A percentile compares a stretch with the other conserved stretches of the same genome.
These are phyloP conservation scores for Montipora capricornis DNA, from an alignment of 64 coral and sea anemone species.

Conservation along the genomic window DNA sequence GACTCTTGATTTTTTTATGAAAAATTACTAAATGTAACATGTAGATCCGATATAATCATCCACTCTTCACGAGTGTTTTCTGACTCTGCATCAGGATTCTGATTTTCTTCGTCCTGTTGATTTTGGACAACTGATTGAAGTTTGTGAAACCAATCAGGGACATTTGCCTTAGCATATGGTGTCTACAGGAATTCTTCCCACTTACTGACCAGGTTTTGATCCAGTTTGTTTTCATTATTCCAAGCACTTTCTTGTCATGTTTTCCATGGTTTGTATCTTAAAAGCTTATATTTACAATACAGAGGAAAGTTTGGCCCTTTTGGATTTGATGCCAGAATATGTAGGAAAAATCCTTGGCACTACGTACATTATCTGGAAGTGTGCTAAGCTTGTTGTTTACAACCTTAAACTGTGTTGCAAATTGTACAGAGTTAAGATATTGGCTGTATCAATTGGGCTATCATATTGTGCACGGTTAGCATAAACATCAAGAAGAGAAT, in stretches of 20 bases:
- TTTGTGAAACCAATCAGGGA: no score
- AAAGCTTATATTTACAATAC: conserved; percentile 39
- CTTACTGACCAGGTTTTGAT: conserved; percentile 29
- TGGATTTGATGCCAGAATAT: conserved; percentile 50
- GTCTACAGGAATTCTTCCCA: conserved; percentile 61
- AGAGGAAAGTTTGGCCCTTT: conserved; percentile 35
- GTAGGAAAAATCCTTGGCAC: conserved; percentile 18
- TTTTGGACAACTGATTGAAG: no score
- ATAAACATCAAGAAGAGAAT: conserved; percentile 64
- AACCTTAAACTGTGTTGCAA: conserved; percentile 56
- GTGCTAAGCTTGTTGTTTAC: conserved; percentile 24
- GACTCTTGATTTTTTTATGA: no score
- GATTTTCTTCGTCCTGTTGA: no score
- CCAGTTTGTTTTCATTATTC: conserved; percentile 36
- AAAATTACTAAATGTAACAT: no score
- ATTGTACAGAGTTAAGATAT: conserved; percentile 30
- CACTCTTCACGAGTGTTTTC: no score
- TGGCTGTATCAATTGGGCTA: background rate
- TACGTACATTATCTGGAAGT: conserved; percentile 10
- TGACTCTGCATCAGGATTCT: no score
- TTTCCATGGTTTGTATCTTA: conserved; percentile 51
- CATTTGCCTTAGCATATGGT: conserved; percentile 32
- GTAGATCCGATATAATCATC: no score
- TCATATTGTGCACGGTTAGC: conserved; percentile 43
- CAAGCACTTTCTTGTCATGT: conserved; percentile 42